Conservation (phyloP, 37 sponge, comb jelly and placozoan species). For the Hormiphora californensis region DNA sequence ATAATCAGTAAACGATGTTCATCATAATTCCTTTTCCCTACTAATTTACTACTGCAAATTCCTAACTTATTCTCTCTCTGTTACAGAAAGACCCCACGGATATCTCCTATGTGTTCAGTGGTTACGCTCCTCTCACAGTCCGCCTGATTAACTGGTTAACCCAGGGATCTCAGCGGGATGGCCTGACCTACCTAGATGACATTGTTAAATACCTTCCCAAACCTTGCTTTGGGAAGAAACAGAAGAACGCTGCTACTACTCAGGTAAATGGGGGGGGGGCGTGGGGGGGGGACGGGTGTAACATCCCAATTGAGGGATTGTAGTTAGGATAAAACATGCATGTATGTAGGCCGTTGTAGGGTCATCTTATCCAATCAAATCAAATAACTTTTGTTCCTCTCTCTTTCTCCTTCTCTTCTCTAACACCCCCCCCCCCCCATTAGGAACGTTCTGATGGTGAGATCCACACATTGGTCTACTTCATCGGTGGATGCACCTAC, state of each 20-base stretch:
- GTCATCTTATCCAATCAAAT: too few species aligned
- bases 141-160: slow-evolving; percentile 68
- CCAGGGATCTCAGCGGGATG: background rate
- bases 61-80: background rate
- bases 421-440: background rate
- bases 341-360: too few species aligned
- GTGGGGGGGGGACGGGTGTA: too few species aligned
- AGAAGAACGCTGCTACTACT: too few species aligned
- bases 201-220: slow-evolving; percentile 51
- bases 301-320: too few species aligned
- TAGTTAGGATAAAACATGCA: too few species aligned
- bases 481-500: slow-evolving; percentile 90
- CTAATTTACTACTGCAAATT: background rate
- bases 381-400: background rate
- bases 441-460: slow-evolving; percentile 31
- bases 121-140: slow-evolving; percentile 94
- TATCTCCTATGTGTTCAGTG: slow-evolving; percentile 83
- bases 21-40: background rate
- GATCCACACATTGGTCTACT: slow-evolving; percentile 72
- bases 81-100: slow-evolving; percentile 64
- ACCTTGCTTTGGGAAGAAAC: slow-evolving; percentile 44
- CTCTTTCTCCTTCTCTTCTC: background rate
- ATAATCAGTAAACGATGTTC: background rate
- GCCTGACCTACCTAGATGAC: slow-evolving; percentile 39
- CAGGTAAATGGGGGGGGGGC: too few species aligned